Base-by-base conservation (phyloP, 2,888 invertebrate species). In the Heteromyza rotundicornis region DNA sequence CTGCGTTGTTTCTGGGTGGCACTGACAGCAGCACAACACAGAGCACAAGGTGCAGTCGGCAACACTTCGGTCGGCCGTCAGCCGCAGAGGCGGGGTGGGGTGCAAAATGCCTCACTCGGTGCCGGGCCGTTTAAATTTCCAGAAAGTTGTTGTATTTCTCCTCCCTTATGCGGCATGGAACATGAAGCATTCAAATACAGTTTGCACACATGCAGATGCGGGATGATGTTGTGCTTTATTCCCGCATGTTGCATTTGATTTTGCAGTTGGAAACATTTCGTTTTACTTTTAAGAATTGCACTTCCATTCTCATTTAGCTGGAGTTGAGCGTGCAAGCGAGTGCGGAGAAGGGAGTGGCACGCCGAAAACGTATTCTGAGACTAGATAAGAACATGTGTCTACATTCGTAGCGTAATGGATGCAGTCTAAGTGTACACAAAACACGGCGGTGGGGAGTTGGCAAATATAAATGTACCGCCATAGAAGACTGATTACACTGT, bases 161-260 rank as follows among this genome's bases (percentile, higher is more conserved):
- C 8, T 20, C 19, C 47, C 47, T 47, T 14, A 47, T 47, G 20
- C 20, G 20, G 75, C 75, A 72, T 72, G 65, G n/a, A n/a, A n/a
- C 74, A 60, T 16, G 27, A 32, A 53, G 32, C 27, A 17, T 35
- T 59, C 62, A 47, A 19, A 47, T 14, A 3, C 47, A 47, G 47
- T 14, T 8, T 20, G 47, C 19, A 5, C n/a, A 14, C 47, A 47
- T 47, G 19, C 47, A 47, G 17, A 47, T 47, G 20, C 47, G 16
- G 14, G 10, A 14, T 3, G 40, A n/a, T 27, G n/a, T 10, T 40
- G 40, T 40, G 40, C 40, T 47, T 47, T 47, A 5, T 47, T 17
- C 19, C 47, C 17, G 47, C 47, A 40, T 40, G 10, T n/a, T 40
- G 40, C 40, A 40, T 40, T 40, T 40, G 40, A 40, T 47, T 47